Base-by-base conservation (phyloP, 2,888 invertebrate genomes). In the Trachelus stipa region DNA sequence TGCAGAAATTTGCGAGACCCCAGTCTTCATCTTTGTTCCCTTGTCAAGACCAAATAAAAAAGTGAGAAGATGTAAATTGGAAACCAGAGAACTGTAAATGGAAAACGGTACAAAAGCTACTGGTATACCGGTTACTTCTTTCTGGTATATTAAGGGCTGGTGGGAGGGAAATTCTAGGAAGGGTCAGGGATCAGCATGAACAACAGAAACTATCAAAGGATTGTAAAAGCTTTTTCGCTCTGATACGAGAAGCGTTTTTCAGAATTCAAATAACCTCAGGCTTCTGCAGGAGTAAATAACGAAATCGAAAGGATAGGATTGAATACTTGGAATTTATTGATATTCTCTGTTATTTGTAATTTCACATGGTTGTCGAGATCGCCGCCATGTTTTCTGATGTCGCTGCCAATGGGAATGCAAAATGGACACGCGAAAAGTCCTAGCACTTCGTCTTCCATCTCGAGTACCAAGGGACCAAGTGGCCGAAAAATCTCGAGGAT, bases 401-500 rank as follows among this genome's bases (percentile, higher is more conserved):
- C 56, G 23, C 23, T 56, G 56, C 23, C 56, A 56, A 56, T 56
- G 56, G 23, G 9, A 56, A 56, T 56, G 23, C 9, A 23, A 56
- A 56, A 56, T 40, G 40, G 23, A 56, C 40, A 40, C 2, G 40
- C 40, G 37, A 40, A 4, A 40, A 15, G 40, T 15, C 6, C 6
- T 40, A 40, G 4, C 56, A 56, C 56, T 23, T 23, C 9, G 23
- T 23, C 23, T 56, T 9, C 23, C 23, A 23, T 56, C 6, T 56
- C 56, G 23, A 56, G 56, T 56, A 23, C 56, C 56, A 56, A 56
- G 56, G 56, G 56, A 56, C 56, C 56, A 56, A 56, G 56, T 56
- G 23, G 56, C 23, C 69, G 76, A 82, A 78, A 79, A 80, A 81
- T 81, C 83, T 80, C 77, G 69, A 30, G 80, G 79, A 76, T 23